Base-by-base conservation (phyloP, 2,888 invertebrate species). In the Heliconius erato region DNA sequence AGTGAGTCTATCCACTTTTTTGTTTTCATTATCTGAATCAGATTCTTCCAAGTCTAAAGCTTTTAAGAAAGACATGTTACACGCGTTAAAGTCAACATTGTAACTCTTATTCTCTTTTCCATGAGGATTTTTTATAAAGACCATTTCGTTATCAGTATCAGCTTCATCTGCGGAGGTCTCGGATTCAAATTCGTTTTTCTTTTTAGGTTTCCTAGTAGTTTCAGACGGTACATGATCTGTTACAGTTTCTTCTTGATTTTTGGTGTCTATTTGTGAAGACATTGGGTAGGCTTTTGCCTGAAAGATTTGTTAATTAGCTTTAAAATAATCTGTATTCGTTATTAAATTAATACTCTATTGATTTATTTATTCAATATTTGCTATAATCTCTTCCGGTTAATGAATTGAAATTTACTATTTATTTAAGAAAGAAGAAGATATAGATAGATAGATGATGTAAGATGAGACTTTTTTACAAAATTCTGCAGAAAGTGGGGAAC, bases 21-120 rank as follows among this genome's bases (percentile, higher is more conserved):
- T 97, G 88, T 96, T 97, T 87, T 98, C 98, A 87, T 97, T 97
- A 86, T 98, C 98, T 0, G 97, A 97, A 89, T 98, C 98, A 0
- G 97, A 97, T 84, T 97, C 97, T 82, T 97, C 97, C 19, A 95
- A 91, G 87, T 96, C 97, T 94, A 89, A 91, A 77, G 91, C 95
- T 87, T 90, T 92, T 23, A 95, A 81, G 74, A 97, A 96, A 0
- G 96, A 95, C 90, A 97, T 92, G 85, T 95, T 96, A 12, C 96
- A 96, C 35, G 91, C 89, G 71, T 88, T 95, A 88, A 89, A 96
- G 88, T 91, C 96, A 80, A 92, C 91, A 83, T 90, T 91, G 84
- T 92, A 91, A 68, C 91, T 90, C 82, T 92, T 93, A 79, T 87
- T 91, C 71, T 93, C 92, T 14, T 90, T 89, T 0, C 92, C 94